phyloP scores from a whole-genome alignment of 2,888 invertebrate species.

The Epiblema foenella region DNA sequence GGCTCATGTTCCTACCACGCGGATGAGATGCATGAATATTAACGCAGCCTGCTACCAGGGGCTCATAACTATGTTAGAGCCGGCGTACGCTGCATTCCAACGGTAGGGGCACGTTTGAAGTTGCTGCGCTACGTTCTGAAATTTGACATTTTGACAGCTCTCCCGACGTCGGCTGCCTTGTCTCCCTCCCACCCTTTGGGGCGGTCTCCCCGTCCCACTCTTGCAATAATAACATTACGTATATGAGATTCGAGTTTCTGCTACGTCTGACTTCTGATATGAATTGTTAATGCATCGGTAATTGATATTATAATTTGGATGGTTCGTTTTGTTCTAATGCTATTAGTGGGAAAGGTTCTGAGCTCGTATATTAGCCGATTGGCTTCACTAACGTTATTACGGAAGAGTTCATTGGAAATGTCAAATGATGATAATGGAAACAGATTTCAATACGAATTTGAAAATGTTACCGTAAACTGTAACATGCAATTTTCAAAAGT shows the following conservation, averaged over 20 bases:
- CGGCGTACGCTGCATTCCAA: slow-evolving; percentile 74
- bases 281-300: slow-evolving; percentile 85
- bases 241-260: slow-evolving; percentile 81
- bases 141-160: slow-evolving; percentile 86
- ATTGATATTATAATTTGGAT: slow-evolving; percentile 84
- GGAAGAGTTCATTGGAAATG: too few relatives aligned
- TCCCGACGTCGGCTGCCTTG: slow-evolving; percentile 80
- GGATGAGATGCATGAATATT: slow-evolving; percentile 84
- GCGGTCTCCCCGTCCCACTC: slow-evolving; percentile 61
- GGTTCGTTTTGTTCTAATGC: slow-evolving; percentile 72
- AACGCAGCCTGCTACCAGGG: slow-evolving; percentile 76
- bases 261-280: slow-evolving; percentile 82
- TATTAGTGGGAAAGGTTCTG: slow-evolving; percentile 62
- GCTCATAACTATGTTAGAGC: slow-evolving; percentile 81
- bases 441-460: too few relatives aligned
- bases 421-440: too few relatives aligned
- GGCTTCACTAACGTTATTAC: not conserved
- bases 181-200: slow-evolving; percentile 60
- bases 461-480: too few relatives aligned
- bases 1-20: slow-evolving; percentile 74
- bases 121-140: slow-evolving; percentile 82
- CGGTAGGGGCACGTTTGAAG: slow-evolving; percentile 83
- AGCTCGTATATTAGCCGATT: slow-evolving; percentile 6
- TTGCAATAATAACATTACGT: slow-evolving; percentile 77
- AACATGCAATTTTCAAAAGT: too few relatives aligned